Percentiles rank a stretch among this genome's conserved stretches.
phyloP scores from a whole-genome alignment of 2,888 invertebrate genomes.

The Philopedon plagiatum region DNA sequence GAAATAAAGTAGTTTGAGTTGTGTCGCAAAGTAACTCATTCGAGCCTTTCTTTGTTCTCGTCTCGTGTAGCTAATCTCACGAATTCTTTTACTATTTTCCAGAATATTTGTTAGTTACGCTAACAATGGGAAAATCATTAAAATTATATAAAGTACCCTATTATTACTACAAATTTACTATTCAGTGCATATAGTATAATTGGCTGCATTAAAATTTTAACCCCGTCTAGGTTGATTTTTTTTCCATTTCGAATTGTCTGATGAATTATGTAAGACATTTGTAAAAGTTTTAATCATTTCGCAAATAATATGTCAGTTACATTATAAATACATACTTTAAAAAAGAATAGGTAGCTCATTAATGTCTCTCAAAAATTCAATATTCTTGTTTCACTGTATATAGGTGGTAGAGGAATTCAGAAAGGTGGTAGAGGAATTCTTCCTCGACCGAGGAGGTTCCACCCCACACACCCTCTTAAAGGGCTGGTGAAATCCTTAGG shows the following conservation, averaged over 20 bases:
- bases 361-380: no score
- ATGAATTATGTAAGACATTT: neutral
- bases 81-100: slow-evolving; percentile 18
- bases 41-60: slow-evolving; percentile 24
- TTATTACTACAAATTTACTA: slow-evolving; percentile 10
- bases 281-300: no score
- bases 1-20: slow-evolving; percentile 16
- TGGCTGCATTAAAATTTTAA: neutral
- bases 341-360: no score
- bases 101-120: slow-evolving; percentile 4
- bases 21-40: slow-evolving; percentile 27
- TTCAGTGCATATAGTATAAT: neutral
- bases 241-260: neutral
- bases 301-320: no score
- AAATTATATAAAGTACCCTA: slow-evolving; percentile 21
- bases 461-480: no score
- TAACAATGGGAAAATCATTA: slow-evolving; percentile 18
- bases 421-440: no score
- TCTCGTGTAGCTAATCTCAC: slow-evolving; percentile 31
- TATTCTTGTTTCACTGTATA: no score
- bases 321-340: no score
- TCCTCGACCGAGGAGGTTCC: no score
- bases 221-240: neutral
- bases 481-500: no score
- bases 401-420: no score